Base-by-base conservation (phyloP, 2,797 vertebrate species). In the Aulostomus chinensis region DNA sequence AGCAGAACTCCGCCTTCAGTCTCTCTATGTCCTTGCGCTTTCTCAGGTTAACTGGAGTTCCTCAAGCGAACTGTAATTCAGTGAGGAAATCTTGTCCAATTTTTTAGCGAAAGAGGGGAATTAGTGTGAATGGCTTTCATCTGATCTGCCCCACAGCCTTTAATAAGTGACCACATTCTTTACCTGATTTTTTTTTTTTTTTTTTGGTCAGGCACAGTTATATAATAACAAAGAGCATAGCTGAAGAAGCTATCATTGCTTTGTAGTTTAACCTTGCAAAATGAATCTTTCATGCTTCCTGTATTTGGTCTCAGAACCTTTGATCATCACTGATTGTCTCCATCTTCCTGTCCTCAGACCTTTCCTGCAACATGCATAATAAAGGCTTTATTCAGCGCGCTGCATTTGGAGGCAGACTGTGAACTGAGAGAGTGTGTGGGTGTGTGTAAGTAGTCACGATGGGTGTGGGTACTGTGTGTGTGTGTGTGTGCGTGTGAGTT, bases 271-370 rank as follows among this genome's bases (percentile, higher is more conserved):
- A 33, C 43, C 15, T 41, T 50, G 36, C 26, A 21, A 55, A 46
- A 60, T 68, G 0, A 15, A 70, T 65, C 31, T 69, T 68, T 29
- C 48, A 51, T 60, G 63, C 29, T 34, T 21, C 17, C 21, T n/a
- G 16, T 21, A 13, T 4, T 12, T 24, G 17, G 43, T 37, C 24
- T 30, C 26, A n/a, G 30, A 16, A 49, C 43, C 56, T 73, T 79
- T 76, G 66, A 79, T 81, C 51, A 58, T 33, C 31, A 2, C 35
- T 64, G 40, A 65, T 54, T 43, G 40, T 35, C 50, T 71, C 52
- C 41, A 15, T 39, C 6, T 36, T 35, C 64, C 35, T 22, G 39
- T 54, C 50, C 36, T 50, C 39, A 12, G 53, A 28, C 63, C 41
- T 24, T 43, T 11, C 17, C 46, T 58, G n/a, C 14, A 9, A 48